These are phyloP conservation scores for Notechis scutatus DNA, from an alignment of 2,113 vertebrate species.

Conservation along the genomic window DNA sequence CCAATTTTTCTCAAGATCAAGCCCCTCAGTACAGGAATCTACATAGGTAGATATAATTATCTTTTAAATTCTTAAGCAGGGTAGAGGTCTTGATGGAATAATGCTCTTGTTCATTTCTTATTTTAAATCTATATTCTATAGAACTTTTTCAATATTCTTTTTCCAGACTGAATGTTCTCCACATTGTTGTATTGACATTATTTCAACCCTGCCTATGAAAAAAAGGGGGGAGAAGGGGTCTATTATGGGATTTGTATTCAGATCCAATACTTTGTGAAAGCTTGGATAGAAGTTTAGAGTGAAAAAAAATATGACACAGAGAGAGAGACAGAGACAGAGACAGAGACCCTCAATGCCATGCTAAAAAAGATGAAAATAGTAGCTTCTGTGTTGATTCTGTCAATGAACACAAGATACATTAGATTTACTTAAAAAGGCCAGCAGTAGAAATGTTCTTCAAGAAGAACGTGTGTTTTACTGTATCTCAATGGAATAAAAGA, in stretches of 20 bases:
- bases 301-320: not conserved
- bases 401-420: slow-evolving; percentile 15
- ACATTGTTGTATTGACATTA: not conserved
- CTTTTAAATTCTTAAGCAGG: not conserved
- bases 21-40: not conserved
- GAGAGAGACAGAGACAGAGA: not conserved
- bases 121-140: not conserved
- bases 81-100: not conserved
- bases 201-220: slow-evolving; percentile 14
- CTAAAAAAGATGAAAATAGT: slow-evolving; percentile 8
- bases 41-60: not conserved
- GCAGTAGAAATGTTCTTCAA: slow-evolving; percentile 8
- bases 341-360: not conserved
- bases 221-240: not conserved
- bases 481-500: slow-evolving; percentile 13
- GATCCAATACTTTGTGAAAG: not conserved
- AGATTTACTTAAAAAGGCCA: slow-evolving; percentile 23
- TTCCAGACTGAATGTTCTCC: not conserved
- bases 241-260: slow-evolving; percentile 31
- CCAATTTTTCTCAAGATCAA: not conserved
- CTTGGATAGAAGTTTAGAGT: not conserved
- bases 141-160: not conserved
- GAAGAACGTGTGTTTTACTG: slow-evolving; percentile 17
- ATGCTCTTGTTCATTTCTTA: not conserved
- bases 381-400: slow-evolving; percentile 24